Evolutionary conservation across 2,888 invertebrate species (phyloP).

Genomic region (Ennomos fuscantarius): DNA sequence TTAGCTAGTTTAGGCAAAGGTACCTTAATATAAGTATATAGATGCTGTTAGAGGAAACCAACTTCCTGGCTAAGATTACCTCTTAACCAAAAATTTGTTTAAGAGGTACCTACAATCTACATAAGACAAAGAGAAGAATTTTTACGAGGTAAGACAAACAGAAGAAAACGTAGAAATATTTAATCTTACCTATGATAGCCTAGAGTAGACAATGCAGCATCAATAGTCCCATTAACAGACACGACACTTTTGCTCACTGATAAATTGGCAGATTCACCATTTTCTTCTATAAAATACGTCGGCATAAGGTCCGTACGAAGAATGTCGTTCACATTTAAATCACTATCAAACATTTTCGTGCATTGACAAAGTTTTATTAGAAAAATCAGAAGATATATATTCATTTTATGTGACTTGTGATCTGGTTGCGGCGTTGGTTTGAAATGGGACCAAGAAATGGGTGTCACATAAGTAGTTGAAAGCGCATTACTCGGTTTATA

Average conservation of each 20-base stretch:
- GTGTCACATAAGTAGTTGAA: conserved; percentile 47
- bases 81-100: too few species aligned
- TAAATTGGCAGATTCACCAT: conserved; percentile 47
- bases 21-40: too few species aligned
- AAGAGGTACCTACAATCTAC: too few species aligned
- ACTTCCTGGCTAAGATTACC: too few species aligned
- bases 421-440: conserved; percentile 15
- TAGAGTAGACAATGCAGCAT: conserved; percentile 87
- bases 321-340: conserved; percentile 87
- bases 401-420: conserved; percentile 13
- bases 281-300: conserved; percentile 84
- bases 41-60: too few species aligned
- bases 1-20: too few species aligned
- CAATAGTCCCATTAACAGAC: conserved; percentile 84
- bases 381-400: conserved; percentile 26
- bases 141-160: too few species aligned
- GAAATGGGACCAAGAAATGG: conserved; percentile 38
- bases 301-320: conserved; percentile 89
- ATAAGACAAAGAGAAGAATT: too few species aligned
- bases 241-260: conserved; percentile 44
- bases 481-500: conserved; percentile 68
- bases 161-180: too few species aligned
- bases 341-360: conserved; percentile 59
- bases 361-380: conserved; percentile 21
- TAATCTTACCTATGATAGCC: conserved; percentile 87